Base-by-base conservation (phyloP, 2,797 vertebrate genomes). In the Myripristis murdjan region DNA sequence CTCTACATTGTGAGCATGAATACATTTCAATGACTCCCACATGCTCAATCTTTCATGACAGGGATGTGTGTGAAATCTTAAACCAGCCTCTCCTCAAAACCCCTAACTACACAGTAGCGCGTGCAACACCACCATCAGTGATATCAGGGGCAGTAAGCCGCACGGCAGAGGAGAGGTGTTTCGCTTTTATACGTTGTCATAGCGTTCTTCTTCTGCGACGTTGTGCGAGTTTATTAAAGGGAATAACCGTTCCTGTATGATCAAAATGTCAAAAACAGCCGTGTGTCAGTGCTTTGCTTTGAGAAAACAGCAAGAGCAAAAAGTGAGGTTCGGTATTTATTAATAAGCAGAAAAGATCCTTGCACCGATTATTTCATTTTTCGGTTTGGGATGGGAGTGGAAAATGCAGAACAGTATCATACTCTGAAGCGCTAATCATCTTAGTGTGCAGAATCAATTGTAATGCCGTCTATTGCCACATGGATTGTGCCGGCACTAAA, bases 1-100 rank as follows among this genome's bases (percentile, higher is more conserved):
- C 82, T 83, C 84, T 85, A 90, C 84, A 89, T 87, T 89, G 88
- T 82, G 84, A 83, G 89, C 89, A 87, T 91, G 87, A 91, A 93
- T 92, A 92, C 88, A 91, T 93, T 92, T 93, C 89, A 89, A 88
- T 91, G 90, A 92, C 90, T 93, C 88, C 87, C 84, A 88, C 90
- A 88, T 85, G 88, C 89, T 90, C 87, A 91, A 87, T 87, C 89
- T 92, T 91, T 92, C 80, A 85, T 89, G 91, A 89, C 82, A 87
- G 83, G 56, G 78, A 85, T 84, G 90, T 89, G 87, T 87, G 89
- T 76, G 86, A 92, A 89, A 83, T 89, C 75, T 81, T 80, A 82
- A 86, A 84, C 79, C 85, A 60, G 75, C 83, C 82, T 77, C 51
- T 71, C 53, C 43, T 56, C 33, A 28, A 7, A 62, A 33, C 2